Percentiles rank a stretch among this genome's conserved stretches.
Evolutionary conservation across 2,797 vertebrate species (phyloP).

Genomic region (Sylvilagus floridanus): DNA sequence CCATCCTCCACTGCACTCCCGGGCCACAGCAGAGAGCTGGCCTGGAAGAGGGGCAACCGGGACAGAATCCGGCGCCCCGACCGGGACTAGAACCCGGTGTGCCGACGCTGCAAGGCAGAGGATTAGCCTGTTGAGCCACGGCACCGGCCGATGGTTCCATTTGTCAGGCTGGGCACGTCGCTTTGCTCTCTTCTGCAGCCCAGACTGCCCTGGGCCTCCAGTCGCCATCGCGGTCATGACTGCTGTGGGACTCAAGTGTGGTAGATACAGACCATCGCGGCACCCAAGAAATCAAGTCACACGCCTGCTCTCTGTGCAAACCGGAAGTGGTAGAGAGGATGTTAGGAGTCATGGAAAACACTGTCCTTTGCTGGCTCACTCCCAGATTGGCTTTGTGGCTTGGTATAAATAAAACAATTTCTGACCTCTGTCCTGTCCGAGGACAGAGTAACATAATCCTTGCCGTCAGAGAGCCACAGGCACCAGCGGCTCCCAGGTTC

Average conservation of each 20-base stretch:
- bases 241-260: not conserved
- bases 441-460: slow-evolving; percentile 42
- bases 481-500: not conserved
- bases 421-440: not conserved
- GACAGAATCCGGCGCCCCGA: too few relatives aligned
- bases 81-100: too few relatives aligned
- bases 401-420: not conserved
- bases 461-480: not conserved
- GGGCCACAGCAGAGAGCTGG: too few relatives aligned
- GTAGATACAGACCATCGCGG: not conserved
- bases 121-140: too few relatives aligned
- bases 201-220: not conserved
- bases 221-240: not conserved
- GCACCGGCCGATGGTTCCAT: not conserved
- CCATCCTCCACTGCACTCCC: too few relatives aligned
- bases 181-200: not conserved
- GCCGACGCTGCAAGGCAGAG: too few relatives aligned
- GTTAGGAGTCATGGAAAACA: not conserved
- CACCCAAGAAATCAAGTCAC: slow-evolving; percentile 3
- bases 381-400: not conserved
- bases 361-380: not conserved
- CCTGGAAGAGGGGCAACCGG: too few relatives aligned
- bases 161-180: not conserved
- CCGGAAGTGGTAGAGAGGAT: not conserved
- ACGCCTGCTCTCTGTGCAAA: not conserved